Evolutionary conservation across 1,140 invertebrate species (phyloP), one percentile per base, ranked within the genome.

Genomic region (Bombus breviceps): DNA sequence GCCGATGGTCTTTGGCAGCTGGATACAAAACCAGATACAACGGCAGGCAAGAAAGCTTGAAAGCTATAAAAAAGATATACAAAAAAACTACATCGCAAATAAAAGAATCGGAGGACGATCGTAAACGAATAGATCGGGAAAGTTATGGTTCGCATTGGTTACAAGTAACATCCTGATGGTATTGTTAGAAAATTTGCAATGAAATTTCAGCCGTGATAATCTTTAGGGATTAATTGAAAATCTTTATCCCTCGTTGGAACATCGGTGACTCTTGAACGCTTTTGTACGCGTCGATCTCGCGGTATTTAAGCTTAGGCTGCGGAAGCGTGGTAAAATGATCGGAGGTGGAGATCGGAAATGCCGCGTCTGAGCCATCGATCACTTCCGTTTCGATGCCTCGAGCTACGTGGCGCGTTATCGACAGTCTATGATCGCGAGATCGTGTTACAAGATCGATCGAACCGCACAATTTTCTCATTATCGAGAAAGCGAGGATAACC

Each of bases 391-490:
- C 76, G 53, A 80, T 80, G 68, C 68, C 83, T 73, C 83, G 66
- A 15, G 83, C 39, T 34, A 12, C 39, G 57, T 34, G 81, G 18
- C 68, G 77, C 68, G 53, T 85, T 85, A 85, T 85, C 83, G 83
- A 84, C 83, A 39, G 66, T 73, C 83, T 80, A 73, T 72, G 83
- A 85, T 85, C 83, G 83, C 53, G 76, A 83, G 83, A 85, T 85
- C 83, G 83, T 72, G 83, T 85, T 85, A 85, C 83, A 85, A 85
- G 83, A 85, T 72, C 83, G 83, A 85, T 85, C 83, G 83, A 64
- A 72, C 68, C 83, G 53, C 32, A 22, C 83, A 80, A 85, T 85
- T 85, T 85, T 85, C 83, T 85, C 83, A 85, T 85, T 85, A 85
- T 85, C 77, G 82, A 59, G 82, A 84, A 84, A 84, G 82, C 82